phyloP scores from a whole-genome alignment of 1,140 invertebrate genomes.

The Leucophenga varia region DNA sequence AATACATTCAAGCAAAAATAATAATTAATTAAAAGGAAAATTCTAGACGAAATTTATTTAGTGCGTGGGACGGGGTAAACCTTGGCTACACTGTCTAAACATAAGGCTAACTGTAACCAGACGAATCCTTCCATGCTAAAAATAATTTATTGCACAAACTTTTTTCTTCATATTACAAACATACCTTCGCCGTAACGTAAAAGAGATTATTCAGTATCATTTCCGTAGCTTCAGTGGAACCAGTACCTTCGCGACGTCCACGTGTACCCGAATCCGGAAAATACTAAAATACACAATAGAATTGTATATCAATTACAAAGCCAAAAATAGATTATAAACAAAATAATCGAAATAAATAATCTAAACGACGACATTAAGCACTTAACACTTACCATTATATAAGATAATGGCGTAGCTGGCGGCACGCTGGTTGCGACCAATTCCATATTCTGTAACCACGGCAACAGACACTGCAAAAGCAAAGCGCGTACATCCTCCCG shows the following conservation, averaged over 20 bases:
- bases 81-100: no score
- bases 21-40: no score
- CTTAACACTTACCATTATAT: constrained; percentile 69
- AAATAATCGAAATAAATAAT: background rate
- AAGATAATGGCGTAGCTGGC: constrained; percentile 76
- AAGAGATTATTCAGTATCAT: constrained; percentile 99
- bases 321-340: background rate
- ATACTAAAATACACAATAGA: constrained; percentile 60
- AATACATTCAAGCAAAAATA: no score
- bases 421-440: constrained; percentile 94
- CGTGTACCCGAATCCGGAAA: constrained; percentile 70
- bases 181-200: constrained; percentile 94
- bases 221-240: constrained; percentile 97
- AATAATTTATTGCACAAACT: no score
- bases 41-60: no score
- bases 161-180: constrained; percentile 8
- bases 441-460: constrained; percentile 99
- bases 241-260: constrained; percentile 86
- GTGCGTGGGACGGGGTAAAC: no score
- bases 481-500: constrained; percentile 84
- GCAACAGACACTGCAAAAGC: constrained; percentile 88
- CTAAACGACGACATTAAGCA: background rate
- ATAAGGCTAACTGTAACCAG: no score
- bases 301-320: background rate
- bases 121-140: background rate